Conservation (phyloP, 2,113 vertebrate genomes). For the Tetrao urogallus region DNA sequence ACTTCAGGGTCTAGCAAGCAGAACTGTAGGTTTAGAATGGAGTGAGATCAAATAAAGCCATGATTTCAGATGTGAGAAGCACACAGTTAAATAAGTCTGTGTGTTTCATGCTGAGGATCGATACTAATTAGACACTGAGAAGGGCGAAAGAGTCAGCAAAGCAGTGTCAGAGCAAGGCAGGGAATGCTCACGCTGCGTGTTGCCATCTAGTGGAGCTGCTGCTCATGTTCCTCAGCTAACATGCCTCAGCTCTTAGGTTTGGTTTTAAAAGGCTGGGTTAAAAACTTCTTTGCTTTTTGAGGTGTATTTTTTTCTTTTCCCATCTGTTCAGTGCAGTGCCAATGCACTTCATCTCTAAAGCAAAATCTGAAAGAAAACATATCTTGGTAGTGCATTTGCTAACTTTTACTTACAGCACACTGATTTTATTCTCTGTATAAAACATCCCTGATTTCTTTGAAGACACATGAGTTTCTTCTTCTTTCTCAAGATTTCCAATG, state of each 20-base stretch:
- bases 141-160: neutral
- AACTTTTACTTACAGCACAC: neutral
- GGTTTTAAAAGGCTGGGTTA: neutral
- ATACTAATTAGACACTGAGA: neutral
- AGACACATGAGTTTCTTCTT: neutral
- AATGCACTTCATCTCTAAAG: neutral
- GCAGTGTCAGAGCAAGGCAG: neutral
- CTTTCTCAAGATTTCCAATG: neutral
- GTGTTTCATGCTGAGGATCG: neutral
- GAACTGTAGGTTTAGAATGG: neutral
- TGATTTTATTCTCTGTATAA: neutral
- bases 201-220: neutral
- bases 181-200: neutral
- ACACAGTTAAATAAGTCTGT: neutral
- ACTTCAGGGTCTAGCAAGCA: neutral
- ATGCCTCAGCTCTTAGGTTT: rapidly evolving
- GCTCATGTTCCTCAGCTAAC: neutral
- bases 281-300: neutral
- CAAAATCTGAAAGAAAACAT: neutral
- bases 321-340: neutral
- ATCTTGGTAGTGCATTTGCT: neutral
- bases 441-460: neutral
- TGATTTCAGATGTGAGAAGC: neutral
- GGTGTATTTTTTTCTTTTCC: neutral
- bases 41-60: neutral